phyloP scores from a whole-genome alignment of 2,797 vertebrate genomes.

The Trichosurus vulpecula region DNA sequence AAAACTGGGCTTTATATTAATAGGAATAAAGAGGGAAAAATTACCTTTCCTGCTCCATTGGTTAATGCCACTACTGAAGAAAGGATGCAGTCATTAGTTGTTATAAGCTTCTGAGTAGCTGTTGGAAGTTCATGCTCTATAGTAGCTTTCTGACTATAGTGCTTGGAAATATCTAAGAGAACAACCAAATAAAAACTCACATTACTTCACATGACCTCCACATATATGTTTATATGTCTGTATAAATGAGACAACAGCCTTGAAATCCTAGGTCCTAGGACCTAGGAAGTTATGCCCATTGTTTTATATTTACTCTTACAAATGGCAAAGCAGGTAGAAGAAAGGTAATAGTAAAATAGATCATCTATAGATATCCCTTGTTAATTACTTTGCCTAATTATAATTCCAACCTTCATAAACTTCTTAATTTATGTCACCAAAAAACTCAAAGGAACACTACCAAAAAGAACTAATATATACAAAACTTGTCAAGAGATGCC shows the following conservation, averaged over 20 bases:
- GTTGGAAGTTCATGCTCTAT: slow-evolving; percentile 95
- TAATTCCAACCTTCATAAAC: neutral
- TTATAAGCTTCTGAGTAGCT: slow-evolving; percentile 94
- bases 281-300: neutral
- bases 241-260: neutral
- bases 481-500: neutral
- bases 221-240: neutral
- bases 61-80: slow-evolving; percentile 93
- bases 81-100: slow-evolving; percentile 96
- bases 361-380: neutral
- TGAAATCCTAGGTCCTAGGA: neutral
- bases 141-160: slow-evolving; percentile 95
- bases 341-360: neutral
- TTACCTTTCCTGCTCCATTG: slow-evolving; percentile 94
- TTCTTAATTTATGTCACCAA: neutral
- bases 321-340: neutral
- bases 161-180: slow-evolving; percentile 92
- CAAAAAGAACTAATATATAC: neutral
- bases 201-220: slow-evolving; percentile 30
- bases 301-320: slow-evolving; percentile 12
- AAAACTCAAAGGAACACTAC: neutral
- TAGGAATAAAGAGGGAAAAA: neutral
- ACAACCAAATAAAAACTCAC: slow-evolving; percentile 61
- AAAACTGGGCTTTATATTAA: slow-evolving; percentile 20
- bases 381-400: neutral